These are phyloP conservation scores for Platichthys flesus DNA, from an alignment of 2,113 vertebrate species.

Conservation along the genomic window DNA sequence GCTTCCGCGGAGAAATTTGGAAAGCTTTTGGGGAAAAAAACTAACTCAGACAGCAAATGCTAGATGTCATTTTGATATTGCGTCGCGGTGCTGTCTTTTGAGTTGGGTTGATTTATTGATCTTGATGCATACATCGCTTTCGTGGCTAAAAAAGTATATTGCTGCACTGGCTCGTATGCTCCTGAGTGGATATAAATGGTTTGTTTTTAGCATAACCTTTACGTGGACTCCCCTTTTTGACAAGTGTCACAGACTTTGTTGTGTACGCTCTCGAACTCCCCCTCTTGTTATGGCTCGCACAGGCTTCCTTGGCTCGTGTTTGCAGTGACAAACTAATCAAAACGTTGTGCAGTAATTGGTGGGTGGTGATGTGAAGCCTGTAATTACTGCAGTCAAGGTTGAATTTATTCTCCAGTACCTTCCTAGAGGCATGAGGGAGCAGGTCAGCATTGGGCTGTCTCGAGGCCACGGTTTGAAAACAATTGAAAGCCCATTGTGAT, in stretches of 20 bases:
- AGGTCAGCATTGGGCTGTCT: slow-evolving; percentile 32
- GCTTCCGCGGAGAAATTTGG: neutral
- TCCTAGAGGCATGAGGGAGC: slow-evolving; percentile 38
- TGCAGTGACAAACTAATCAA: slow-evolving; percentile 64
- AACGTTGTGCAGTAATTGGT: slow-evolving; percentile 68
- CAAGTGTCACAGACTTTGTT: neutral
- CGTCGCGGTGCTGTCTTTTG: neutral
- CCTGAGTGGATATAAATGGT: neutral
- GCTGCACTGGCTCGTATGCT: neutral
- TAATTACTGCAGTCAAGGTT: slow-evolving; percentile 72
- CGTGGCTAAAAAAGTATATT: neutral
- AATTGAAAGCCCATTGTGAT: slow-evolving; percentile 15
- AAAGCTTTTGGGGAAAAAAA: neutral
- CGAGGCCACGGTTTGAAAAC: slow-evolving; percentile 25
- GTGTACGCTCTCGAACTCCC: slow-evolving; percentile 11
- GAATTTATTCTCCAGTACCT: slow-evolving; percentile 54
- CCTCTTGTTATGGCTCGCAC: slow-evolving; percentile 38
- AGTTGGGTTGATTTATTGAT: neutral
- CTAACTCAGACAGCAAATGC: neutral
- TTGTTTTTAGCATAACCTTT: slow-evolving; percentile 1
- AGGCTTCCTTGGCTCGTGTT: slow-evolving; percentile 49
- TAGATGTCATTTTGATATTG: neutral
- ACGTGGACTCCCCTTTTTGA: neutral
- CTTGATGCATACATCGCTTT: neutral
- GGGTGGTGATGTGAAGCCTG: slow-evolving; percentile 68